phyloP scores from a whole-genome alignment of 2,888 invertebrate genomes.

The Myopa tessellatipennis region DNA sequence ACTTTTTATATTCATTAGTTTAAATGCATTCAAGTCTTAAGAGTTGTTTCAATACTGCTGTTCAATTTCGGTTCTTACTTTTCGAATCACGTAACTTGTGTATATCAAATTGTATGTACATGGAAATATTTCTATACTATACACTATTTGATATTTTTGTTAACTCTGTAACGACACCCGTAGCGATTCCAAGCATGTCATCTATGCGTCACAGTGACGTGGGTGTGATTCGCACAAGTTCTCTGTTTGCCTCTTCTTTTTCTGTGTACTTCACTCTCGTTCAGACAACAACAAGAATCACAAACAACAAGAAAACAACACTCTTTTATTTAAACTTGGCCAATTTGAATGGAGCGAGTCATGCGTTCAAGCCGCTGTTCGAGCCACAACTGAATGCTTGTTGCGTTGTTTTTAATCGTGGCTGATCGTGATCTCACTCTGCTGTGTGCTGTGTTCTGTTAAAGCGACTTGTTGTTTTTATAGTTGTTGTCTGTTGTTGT shows the following conservation, averaged over 20 bases:
- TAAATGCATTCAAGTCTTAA: not conserved
- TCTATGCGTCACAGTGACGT: conserved; percentile 30
- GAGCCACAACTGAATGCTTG: conserved; percentile 35
- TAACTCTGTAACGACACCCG: not conserved
- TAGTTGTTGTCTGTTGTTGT: not conserved
- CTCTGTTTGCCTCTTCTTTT: not conserved
- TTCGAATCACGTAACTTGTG: conserved; percentile 52
- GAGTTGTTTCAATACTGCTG: conserved; percentile 4
- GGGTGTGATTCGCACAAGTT: conserved; percentile 34
- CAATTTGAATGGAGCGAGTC: not conserved
- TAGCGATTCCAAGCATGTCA: not conserved
- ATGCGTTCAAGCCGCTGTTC: conserved; percentile 31
- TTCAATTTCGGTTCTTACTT: conserved; percentile 21
- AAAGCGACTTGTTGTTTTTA: not conserved
- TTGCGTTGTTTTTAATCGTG: not conserved
- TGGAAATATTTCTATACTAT: conserved; percentile 29
- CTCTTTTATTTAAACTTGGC: not conserved
- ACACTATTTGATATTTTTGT: not conserved
- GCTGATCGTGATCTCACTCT: not conserved
- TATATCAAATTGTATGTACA: conserved; percentile 45
- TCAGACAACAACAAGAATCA: not conserved
- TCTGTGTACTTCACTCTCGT: conserved; percentile 3
- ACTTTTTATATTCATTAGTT: not conserved
- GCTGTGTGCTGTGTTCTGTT: not conserved
- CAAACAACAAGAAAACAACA: not conserved